These are phyloP conservation scores for Isotomurus palustris DNA, from an alignment of 2,888 invertebrate species.

Conservation along the genomic window DNA sequence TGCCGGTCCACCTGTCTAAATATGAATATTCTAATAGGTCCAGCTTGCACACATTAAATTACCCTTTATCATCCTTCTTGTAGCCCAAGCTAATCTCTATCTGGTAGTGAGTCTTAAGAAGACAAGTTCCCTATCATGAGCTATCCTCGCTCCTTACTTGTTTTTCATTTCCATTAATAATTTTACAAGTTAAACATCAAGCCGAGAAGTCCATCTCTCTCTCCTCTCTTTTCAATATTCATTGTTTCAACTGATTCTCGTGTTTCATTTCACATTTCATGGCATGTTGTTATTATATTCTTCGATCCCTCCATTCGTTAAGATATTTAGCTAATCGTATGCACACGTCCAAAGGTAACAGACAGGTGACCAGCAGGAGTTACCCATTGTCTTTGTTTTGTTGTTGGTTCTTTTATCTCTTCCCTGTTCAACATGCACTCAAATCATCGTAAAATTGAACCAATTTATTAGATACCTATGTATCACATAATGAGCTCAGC, in stretches of 20 bases:
- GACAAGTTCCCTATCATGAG: no score
- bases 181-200: no score
- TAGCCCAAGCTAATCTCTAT: background rate
- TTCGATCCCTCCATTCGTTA: constrained; percentile 14
- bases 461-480: constrained; percentile 5
- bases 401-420: background rate
- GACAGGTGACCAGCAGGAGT: constrained; percentile 22
- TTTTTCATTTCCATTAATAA: no score
- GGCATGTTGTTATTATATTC: background rate
- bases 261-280: background rate
- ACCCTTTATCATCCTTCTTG: constrained; percentile 8
- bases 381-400: constrained; percentile 16
- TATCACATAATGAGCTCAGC: constrained; percentile 5
- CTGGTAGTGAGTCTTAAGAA: no score
- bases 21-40: constrained; percentile 38
- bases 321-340: constrained; percentile 22
- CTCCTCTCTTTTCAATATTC: constrained; percentile 8
- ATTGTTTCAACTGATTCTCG: constrained; percentile 22
- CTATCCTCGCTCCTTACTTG: no score
- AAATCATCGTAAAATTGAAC: background rate
- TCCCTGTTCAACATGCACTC: background rate
- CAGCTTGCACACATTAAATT: constrained; percentile 31
- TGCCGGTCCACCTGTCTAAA: constrained; percentile 35
- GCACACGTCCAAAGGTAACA: constrained; percentile 14
- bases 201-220: no score